phyloP scores from a whole-genome alignment of 2,888 invertebrate species.

The Phoenoteleia sp. region DNA sequence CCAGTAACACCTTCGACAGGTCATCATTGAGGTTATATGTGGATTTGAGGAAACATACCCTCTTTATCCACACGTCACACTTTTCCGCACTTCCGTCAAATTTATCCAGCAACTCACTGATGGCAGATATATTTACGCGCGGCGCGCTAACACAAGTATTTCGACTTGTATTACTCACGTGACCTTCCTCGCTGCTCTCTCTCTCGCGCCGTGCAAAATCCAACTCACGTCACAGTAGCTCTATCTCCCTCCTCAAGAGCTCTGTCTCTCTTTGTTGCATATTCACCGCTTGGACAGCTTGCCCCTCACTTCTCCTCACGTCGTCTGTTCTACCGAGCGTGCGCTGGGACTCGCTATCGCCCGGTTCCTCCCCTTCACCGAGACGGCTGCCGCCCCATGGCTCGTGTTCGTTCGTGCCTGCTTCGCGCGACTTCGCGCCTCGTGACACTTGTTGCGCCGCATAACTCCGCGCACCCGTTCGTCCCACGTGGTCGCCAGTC shows the following conservation, averaged over 20 bases:
- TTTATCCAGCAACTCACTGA: constrained; percentile 6
- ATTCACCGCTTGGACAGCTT: too few relatives aligned
- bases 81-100: constrained; percentile 4
- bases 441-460: too few relatives aligned
- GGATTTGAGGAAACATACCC: neutral
- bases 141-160: neutral
- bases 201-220: neutral
- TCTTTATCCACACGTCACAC: constrained; percentile 8
- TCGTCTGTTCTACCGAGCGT: neutral
- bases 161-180: too few relatives aligned
- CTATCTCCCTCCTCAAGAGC: neutral
- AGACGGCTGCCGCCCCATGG: too few relatives aligned
- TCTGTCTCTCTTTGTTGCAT: constrained; percentile 3
- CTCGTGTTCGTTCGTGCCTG: too few relatives aligned
- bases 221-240: neutral
- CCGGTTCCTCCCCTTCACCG: too few relatives aligned
- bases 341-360: too few relatives aligned
- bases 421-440: too few relatives aligned
- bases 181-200: neutral
- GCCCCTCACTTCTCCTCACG: neutral
- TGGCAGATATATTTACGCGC: neutral
- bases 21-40: constrained; percentile 9
- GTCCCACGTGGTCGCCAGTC: too few relatives aligned
- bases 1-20: neutral
- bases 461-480: too few relatives aligned